phyloP scores from a whole-genome alignment of 2,797 vertebrate genomes.

The Petrocephalus schoutedeni region DNA sequence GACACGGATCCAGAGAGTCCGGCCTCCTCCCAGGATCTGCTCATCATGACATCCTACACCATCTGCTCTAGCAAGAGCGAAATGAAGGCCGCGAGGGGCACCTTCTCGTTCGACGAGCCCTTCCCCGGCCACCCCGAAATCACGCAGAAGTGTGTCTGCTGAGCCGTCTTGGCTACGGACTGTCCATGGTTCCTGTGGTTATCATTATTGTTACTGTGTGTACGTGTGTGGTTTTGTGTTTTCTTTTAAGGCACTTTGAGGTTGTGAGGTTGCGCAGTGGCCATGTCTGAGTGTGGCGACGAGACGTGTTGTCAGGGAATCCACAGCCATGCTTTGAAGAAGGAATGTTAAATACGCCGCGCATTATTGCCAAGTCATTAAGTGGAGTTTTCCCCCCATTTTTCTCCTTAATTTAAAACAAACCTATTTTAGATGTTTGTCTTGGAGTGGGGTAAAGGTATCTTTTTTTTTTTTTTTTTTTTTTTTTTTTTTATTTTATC shows the following conservation, averaged over 20 bases:
- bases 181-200: background rate
- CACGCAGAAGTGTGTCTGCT: constrained; percentile 70
- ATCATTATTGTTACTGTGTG: background rate
- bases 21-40: constrained; percentile 55
- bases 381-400: background rate
- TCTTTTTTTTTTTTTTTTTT: background rate
- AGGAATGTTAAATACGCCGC: background rate
- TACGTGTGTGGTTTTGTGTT: background rate
- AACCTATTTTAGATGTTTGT: background rate
- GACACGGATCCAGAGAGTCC: constrained; percentile 60
- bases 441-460: background rate
- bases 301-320: background rate
- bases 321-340: constrained; percentile 1
- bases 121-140: constrained; percentile 62
- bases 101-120: constrained; percentile 62
- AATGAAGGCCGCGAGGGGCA: constrained; percentile 56
- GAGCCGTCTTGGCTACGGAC: constrained; percentile 29
- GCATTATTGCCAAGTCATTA: background rate
- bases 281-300: background rate
- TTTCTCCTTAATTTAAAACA: constrained; percentile 7
- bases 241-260: background rate
- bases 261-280: background rate
- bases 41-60: constrained; percentile 55
- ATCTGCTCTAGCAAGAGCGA: constrained; percentile 59
- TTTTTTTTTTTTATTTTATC: background rate